Evolutionary conservation across 2,797 vertebrate species (phyloP), one percentile per base, ranked within the genome.

Genomic region (Jordanella pulchra): DNA sequence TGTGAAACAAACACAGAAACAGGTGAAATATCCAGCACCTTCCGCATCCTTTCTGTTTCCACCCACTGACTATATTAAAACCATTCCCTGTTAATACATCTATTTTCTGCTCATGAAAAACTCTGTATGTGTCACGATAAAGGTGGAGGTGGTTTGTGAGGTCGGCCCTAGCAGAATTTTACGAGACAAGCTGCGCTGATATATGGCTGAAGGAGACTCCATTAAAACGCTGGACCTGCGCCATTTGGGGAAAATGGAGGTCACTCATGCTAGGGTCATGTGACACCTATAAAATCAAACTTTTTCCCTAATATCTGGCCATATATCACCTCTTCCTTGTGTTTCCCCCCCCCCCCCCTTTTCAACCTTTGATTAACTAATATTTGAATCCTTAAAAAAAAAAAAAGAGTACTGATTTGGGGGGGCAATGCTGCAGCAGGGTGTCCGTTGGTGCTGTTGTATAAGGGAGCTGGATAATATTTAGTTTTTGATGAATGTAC

Each of bases 161-260:
- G 92, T 91, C 87, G 86, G 86, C 82, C 88, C 39, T 84, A 87
- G 87, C 89, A 91, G 90, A 91, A 91, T 87, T 95, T 95, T 95
- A 95, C 90, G 92, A 94, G 92, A 92, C 91, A 90, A 89, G 90
- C 89, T 79, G 80, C 10, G 70, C 88, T 94, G 93, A 95, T 94
- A 94, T 94, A 94, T 91, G 88, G 89, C 92, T 82, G 77, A 30
- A 78, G 39, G 91, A 86, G 93, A 94, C 93, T 95, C 93, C 93
- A 94, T 95, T 95, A 95, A 95, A 95, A 93, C 89, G 86, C 87
- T 88, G 94, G 93, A 93, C 92, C 91, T 86, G 88, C 82, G 91
- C 94, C 94, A 94, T 94, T 94, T 93, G 94, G 92, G 65, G 91
- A 91, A 94, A 95, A 95, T 94, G 93, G 94, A 95, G 94, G 95